Evolutionary conservation across 2,888 invertebrate genomes (phyloP).

Genomic region (Tuta absoluta): DNA sequence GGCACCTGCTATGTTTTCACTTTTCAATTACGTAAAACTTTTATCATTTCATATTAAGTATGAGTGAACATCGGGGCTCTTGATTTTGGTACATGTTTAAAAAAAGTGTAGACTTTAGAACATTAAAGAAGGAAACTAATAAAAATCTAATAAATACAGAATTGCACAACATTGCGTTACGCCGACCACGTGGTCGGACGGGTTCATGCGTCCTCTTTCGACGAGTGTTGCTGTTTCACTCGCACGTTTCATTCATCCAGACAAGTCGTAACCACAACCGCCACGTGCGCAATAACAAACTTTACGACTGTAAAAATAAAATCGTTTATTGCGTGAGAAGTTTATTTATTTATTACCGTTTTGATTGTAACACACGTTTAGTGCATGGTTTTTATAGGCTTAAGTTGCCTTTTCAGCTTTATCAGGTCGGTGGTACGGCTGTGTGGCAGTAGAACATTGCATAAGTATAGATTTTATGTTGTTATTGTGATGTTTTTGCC

Average conservation of each 20-base stretch:
- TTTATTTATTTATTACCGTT: constrained; percentile 77
- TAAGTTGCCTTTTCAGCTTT: constrained; percentile 82
- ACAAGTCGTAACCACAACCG: constrained; percentile 70
- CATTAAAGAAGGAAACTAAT: constrained; percentile 32
- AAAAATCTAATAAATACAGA: constrained; percentile 37
- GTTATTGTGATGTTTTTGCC: constrained; percentile 79
- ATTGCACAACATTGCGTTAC: constrained; percentile 67
- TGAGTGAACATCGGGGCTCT: neutral
- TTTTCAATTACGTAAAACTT: neutral
- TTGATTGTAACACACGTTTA: constrained; percentile 74
- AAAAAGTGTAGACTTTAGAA: constrained; percentile 8
- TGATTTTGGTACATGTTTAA: neutral
- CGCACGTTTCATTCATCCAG: constrained; percentile 72
- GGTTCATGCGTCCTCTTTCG: constrained; percentile 59
- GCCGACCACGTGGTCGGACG: constrained; percentile 75
- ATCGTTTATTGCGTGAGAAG: constrained; percentile 73
- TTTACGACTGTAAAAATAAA: constrained; percentile 74
- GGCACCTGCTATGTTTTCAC: no score
- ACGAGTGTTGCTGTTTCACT: constrained; percentile 55
- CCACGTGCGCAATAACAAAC: constrained; percentile 76
- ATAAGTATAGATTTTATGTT: constrained; percentile 80
- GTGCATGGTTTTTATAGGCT: constrained; percentile 82
- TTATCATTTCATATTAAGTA: neutral
- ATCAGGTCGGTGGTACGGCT: constrained; percentile 78
- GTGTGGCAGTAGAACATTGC: constrained; percentile 80